A percentile compares a stretch with the other conserved stretches of the same genome.
Evolutionary conservation across 1,140 invertebrate genomes (phyloP).

Genomic region (Drosophila grimshawi): DNA sequence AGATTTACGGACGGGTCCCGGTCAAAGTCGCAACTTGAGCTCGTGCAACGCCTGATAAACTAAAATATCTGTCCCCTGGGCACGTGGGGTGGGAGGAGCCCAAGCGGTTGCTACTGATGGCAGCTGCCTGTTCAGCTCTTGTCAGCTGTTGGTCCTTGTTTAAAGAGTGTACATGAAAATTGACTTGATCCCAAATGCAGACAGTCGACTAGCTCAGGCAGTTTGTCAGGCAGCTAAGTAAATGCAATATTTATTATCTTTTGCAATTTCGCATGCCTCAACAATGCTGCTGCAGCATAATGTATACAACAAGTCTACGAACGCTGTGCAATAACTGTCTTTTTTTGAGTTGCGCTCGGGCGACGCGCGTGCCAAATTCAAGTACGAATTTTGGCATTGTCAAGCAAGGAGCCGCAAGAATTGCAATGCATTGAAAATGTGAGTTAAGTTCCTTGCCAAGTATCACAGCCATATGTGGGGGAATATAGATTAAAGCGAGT

Average conservation of each 20-base stretch:
- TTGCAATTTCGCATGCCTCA: background rate
- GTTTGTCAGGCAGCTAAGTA: slow-evolving; percentile 25
- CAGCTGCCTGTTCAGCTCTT: background rate
- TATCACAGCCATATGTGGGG: slow-evolving; percentile 47
- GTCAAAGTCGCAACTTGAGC: slow-evolving; percentile 22
- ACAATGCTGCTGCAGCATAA: background rate
- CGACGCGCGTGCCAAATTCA: slow-evolving; percentile 36
- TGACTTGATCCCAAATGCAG: slow-evolving; percentile 47
- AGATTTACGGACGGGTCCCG: slow-evolving; percentile 49
- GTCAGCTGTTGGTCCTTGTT: slow-evolving; percentile 14
- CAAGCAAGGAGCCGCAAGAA: slow-evolving; percentile 1
- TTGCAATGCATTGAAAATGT: slow-evolving; percentile 23
- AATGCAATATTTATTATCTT: slow-evolving; percentile 35
- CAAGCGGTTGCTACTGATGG: background rate
- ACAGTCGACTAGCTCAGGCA: slow-evolving; percentile 10
- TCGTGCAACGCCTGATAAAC: slow-evolving; percentile 19
- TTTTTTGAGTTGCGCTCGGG: slow-evolving; percentile 10
- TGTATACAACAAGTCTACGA: slow-evolving; percentile 6
- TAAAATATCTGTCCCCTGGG: slow-evolving; percentile 33
- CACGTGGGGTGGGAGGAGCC: background rate
- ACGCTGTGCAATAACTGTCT: background rate
- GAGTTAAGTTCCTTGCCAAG: slow-evolving; percentile 22
- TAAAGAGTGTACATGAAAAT: slow-evolving; percentile 30
- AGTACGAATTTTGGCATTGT: slow-evolving; percentile 31
- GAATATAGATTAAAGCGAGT: slow-evolving; percentile 33